Base-by-base conservation (phyloP, 2,797 vertebrate species). In the Vireo griseus region DNA sequence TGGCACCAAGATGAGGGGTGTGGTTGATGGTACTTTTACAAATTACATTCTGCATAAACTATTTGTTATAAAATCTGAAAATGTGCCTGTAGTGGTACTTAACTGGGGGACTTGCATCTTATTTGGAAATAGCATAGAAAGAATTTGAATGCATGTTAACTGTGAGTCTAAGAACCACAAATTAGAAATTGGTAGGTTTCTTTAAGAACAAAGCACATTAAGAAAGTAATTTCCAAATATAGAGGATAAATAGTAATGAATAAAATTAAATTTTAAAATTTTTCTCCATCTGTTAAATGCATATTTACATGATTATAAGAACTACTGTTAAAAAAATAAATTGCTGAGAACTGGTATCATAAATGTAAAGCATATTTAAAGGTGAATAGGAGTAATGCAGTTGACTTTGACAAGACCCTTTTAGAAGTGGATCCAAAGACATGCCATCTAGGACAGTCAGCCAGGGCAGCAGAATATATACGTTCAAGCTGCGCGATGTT, bases 391-490 rank as follows among this genome's bases (percentile, higher is more conserved):
- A 76, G 52, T 81, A 59, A 65, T 74, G 29, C 28, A 77, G 22
- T 48, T 80, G 63, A 92, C 81, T 97, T 97, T 96, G 89, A 82
- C 71, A 86, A 25, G 86, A 78, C 84, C 50, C 28, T 97, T 96
- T 86, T 29, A 82, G 92, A 97, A 96, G 74, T 95, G 62, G 73
- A 90, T 96, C 79, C 76, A 97, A 96, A 97, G 90, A 90, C 78
- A 82, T 66, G 37, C 2, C 52, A 57, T 75, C 50, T 62, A 92
- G 85, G 75, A 82, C 50, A 77, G 45, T 18, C 85, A 93, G 35
- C 24, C 42, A 86, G 89, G 89, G 63, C 67, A 96, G 76, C 37
- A 94, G 79, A 33, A 58, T 67, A 77, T 4, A 24, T 37, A 45
- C 2, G 1, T 82, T 92, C 79, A 94, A 94, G 84, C 52, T 91